Evolutionary conservation across 2,113 vertebrate species (phyloP).

Genomic region (Vidua chalybeata): DNA sequence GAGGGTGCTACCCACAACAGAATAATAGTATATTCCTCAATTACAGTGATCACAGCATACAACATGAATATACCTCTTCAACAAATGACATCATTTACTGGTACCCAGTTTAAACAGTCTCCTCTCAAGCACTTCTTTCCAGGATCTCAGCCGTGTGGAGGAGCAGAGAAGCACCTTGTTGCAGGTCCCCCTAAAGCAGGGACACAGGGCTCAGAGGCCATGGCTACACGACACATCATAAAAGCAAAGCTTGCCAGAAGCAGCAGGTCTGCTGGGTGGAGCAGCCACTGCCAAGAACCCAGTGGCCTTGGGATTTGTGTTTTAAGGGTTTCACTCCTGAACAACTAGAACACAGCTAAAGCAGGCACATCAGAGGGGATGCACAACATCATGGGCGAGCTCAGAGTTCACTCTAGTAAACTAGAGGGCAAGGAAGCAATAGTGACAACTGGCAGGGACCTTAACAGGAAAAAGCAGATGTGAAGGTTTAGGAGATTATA

Average conservation of each 20-base stretch:
- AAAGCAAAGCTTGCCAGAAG: neutral
- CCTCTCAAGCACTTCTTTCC: neutral
- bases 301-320: rapidly evolving
- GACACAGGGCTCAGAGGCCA: neutral
- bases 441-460: neutral
- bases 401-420: neutral
- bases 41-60: neutral
- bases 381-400: neutral
- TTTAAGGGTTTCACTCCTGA: neutral
- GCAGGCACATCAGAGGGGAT: neutral
- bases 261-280: neutral
- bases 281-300: neutral
- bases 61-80: neutral
- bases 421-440: neutral
- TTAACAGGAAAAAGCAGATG: neutral
- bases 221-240: rapidly evolving
- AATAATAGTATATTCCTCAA: neutral
- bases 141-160: neutral
- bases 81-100: neutral
- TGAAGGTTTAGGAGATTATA: neutral
- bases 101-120: neutral
- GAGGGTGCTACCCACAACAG: neutral
- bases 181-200: neutral
- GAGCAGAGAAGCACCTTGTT: neutral
- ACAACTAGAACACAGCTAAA: neutral